phyloP scores from a whole-genome alignment of 1,140 invertebrate species.

The Thaumetopoea pityocampa region DNA sequence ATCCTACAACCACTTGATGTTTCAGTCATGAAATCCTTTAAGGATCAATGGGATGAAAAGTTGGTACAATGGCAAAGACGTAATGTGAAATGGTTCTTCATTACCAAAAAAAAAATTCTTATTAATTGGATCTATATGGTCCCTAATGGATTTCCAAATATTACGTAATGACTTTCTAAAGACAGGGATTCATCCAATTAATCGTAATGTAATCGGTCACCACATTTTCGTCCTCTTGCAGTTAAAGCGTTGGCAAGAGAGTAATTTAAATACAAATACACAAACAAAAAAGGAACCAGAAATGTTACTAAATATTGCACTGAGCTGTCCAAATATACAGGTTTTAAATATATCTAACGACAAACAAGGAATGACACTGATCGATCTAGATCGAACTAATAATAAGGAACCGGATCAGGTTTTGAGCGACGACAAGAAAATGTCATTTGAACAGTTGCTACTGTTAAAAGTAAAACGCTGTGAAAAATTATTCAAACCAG shows the following conservation, averaged over 20 bases:
- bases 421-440: constrained; percentile 10
- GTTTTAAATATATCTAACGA: not conserved
- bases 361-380: not conserved
- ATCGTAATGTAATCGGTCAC: constrained; percentile 7
- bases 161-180: constrained; percentile 26
- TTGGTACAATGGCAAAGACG: constrained; percentile 29
- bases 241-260: constrained; percentile 12
- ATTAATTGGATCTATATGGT: constrained; percentile 14
- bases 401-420: too few relatives aligned
- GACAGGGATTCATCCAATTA: constrained; percentile 24
- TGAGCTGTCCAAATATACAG: not conserved
- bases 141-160: constrained; percentile 16
- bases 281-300: not conserved
- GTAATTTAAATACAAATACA: not conserved
- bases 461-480: constrained; percentile 16
- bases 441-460: constrained; percentile 22
- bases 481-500: constrained; percentile 5
- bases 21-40: constrained; percentile 38
- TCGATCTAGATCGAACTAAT: not conserved
- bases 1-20: constrained; percentile 41
- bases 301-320: not conserved
- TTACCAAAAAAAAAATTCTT: constrained; percentile 22
- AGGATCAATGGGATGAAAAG: constrained; percentile 26
- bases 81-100: constrained; percentile 18
- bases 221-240: constrained; percentile 5